Base-by-base conservation (phyloP, 2,797 vertebrate species). In the Toxotes lorentzi region DNA sequence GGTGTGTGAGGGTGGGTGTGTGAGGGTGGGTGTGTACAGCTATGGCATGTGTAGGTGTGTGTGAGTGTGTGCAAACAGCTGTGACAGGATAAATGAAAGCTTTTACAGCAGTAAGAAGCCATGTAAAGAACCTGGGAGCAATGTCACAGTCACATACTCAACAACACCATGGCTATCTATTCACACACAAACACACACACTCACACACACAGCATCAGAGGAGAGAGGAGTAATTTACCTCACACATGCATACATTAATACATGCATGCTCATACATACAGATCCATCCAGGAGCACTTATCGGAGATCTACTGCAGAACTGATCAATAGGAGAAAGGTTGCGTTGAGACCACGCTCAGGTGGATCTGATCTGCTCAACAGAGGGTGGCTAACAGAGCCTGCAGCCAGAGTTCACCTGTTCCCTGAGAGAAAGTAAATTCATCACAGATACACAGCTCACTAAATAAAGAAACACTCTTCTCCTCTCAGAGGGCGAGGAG, bases 11-110 rank as follows among this genome's bases (percentile, higher is more conserved):
- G 27, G 27, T 30, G 27, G 27, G 27, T 30, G 27, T 27, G 27
- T 34, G n/a, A n/a, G n/a, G n/a, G n/a, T 34, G 34, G 24, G 50
- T 51, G n/a, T 13, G n/a, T 24, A 5, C 38, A 40, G 38, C 10
- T 40, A 40, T 40, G 38, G 38, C 10, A 40, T 5, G 12, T 19
- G 5, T 13, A 4, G 5, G 17, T 27, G 51, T 27, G 51, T 23
- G 5, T 56, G 24, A 24, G 51, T 27, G 51, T 23, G 5, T 56
- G 24, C 21, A 9, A 43, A 47, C 9, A 64, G 16, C 30, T 94
- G 90, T 54, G 87, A 73, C 94, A 93, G 95, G 95, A 95, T 95
- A 95, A 96, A 95, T 95, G 94, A 95, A 96, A 95, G 93, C 93
- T 94, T 95, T 96, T 95, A 96, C 94, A 95, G 51, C 51, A 53